Base-by-base conservation (phyloP, 92 coral and sea anemone genomes). In the Porites evermanni region DNA sequence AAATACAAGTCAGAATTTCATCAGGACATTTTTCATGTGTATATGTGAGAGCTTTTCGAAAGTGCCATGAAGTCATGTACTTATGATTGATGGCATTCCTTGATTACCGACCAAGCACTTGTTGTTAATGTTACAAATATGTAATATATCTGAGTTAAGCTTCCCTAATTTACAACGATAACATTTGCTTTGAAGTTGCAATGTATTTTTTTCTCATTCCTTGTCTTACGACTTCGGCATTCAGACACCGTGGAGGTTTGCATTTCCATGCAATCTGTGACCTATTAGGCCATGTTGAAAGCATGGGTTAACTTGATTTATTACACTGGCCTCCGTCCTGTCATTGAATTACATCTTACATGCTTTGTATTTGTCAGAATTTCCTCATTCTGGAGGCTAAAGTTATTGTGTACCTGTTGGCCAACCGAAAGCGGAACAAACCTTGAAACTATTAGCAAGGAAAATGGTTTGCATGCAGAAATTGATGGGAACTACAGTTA, bases 291-390 rank as follows among this genome's bases (percentile, higher is more conserved):
- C 78, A 83, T 52, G 87, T 20, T 83, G 80, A 83, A 74, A 83
- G 80, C 67, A 29, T 47, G 47, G 75, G 87, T 72, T 83, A 83
- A 74, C 72, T 38, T 90, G 93, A 90, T 90, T 90, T 86, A 90
- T 90, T 79, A 71, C 81, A 75, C 58, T 75, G 78, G 70, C 81
- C 83, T 75, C 17, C 72, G 58, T 60, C 82, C 87, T 74, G 81
- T 86, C 90, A 80, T 90, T 12, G 88, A 88, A 86, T 86, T 81
- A 81, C 79, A 21, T 24, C 26, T 69, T 72, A 75, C 68, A 80
- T 70, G 75, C 23, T 81, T 32, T 72, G 47, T 74, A 83, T 64
- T 47, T 53, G 79, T 83, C 50, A 24, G 50, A 72, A 63, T 83
- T 83, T 73, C 77, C 44, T 83, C 61, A 16, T 50, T 19, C 56